These are phyloP conservation scores for Tautogolabrus adspersus DNA, from an alignment of 2,113 vertebrate genomes.

Conservation along the genomic window DNA sequence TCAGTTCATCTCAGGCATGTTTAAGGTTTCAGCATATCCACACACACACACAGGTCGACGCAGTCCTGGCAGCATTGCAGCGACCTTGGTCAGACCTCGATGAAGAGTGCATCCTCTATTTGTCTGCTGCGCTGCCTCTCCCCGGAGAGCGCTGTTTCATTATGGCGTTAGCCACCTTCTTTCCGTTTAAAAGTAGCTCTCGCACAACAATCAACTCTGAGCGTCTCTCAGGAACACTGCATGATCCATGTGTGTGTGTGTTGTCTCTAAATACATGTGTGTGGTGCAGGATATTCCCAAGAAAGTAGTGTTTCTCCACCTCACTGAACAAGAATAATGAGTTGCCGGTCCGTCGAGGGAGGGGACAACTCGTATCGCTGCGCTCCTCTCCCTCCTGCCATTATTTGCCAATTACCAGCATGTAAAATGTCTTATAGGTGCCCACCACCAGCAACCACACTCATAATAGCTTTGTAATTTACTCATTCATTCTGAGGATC, in stretches of 20 bases:
- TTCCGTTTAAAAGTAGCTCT: constrained; percentile 63
- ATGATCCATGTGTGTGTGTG: constrained; percentile 45
- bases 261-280: constrained; percentile 9
- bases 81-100: constrained; percentile 25
- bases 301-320: constrained; percentile 77
- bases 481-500: constrained; percentile 62
- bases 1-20: neutral
- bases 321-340: constrained; percentile 84
- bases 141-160: constrained; percentile 58
- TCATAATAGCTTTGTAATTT: constrained; percentile 59
- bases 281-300: constrained; percentile 62
- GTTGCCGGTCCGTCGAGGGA: constrained; percentile 49
- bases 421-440: constrained; percentile 51
- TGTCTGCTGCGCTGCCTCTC: constrained; percentile 15
- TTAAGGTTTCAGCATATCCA: neutral
- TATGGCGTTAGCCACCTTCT: constrained; percentile 53
- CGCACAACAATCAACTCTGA: constrained; percentile 55
- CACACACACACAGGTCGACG: neutral
- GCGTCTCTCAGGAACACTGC: constrained; percentile 46
- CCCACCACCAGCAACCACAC: constrained; percentile 21
- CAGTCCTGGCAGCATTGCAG: neutral
- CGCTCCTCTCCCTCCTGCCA: constrained; percentile 47
- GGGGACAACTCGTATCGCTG: constrained; percentile 45
- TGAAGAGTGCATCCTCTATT: constrained; percentile 25
- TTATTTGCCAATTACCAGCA: constrained; percentile 70